Base-by-base conservation (phyloP, 2,797 vertebrate species). In the Mus spretus region DNA sequence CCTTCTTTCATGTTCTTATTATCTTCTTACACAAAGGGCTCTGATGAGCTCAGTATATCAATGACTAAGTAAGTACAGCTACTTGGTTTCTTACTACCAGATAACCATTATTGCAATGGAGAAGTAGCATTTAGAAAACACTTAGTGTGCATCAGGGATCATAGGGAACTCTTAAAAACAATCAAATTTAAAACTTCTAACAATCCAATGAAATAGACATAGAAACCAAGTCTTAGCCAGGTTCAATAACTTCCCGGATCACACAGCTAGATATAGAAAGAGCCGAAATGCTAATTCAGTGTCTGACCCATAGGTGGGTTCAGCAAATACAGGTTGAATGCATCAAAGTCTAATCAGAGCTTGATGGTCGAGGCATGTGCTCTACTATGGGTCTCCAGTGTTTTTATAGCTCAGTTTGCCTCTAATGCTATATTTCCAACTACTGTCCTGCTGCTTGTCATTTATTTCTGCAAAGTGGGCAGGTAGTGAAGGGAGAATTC, bases 101-200 rank as follows among this genome's bases (percentile, higher is more conserved):
- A 86, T 75, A 53, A 65, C 40, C 3, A 81, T 92, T 24, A 89
- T 57, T 70, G 84, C 28, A 57, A 77, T 40, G 80, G 87, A 93
- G 80, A 81, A 96, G 17, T 47, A 90, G 53, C 22, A 59, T 65
- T 31, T 61, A 83, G 79, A 26, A 53, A 94, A 28, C 22, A 89
- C 22, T 78, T 90, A 61, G 12, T 78, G 19, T 17, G 31, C 61
- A 50, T 78, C 17, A 70, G 79, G 9, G 63, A 93, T n/a, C 78
- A 44, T 15, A 26, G 59, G 57, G 22, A 70, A 28, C 13, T 91
- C 75, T 78, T 78, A 89, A 22, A 95, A 93, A 75, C 2, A 88
- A 78, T 53, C 28, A 89, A 93, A 92, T n/a, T 47, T 31, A 88
- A 82, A 85, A 77, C 28, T 92, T 88, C 37, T 24, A 72, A 78